Evolutionary conservation across 2,888 invertebrate genomes (phyloP).

Genomic region (Acanthosoma haemorrhoidale): DNA sequence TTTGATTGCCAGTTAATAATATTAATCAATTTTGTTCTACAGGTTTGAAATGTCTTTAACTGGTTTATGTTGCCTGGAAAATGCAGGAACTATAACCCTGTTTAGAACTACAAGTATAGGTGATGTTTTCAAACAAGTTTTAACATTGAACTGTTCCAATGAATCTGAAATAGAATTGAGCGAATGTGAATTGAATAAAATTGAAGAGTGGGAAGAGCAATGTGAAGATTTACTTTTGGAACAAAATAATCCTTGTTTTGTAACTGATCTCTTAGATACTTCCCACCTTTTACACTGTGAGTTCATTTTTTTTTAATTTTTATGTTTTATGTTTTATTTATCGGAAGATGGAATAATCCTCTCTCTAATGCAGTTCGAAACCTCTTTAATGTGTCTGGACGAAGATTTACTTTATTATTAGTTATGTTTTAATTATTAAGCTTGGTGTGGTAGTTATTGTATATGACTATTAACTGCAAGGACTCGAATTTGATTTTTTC

Average conservation of each 20-base stretch:
- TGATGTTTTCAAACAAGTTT: constrained; percentile 25
- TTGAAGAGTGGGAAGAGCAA: constrained; percentile 20
- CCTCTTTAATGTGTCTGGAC: too few species aligned
- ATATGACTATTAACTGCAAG: too few species aligned
- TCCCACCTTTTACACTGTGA: constrained; percentile 12
- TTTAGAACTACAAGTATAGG: constrained; percentile 20
- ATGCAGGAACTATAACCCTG: background rate
- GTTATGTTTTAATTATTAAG: too few species aligned
- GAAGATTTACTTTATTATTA: too few species aligned
- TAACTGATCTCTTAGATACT: background rate
- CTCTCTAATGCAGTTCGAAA: too few species aligned
- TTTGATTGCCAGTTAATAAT: too few species aligned
- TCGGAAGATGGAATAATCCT: too few species aligned
- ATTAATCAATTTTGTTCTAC: background rate
- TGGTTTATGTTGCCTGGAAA: constrained; percentile 21
- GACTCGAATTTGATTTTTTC: too few species aligned
- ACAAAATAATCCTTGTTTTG: background rate
- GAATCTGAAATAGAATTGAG: background rate
- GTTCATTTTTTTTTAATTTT: background rate
- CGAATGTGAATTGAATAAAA: background rate
- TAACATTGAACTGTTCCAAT: background rate
- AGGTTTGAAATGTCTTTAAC: constrained; percentile 27
- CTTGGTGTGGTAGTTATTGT: too few species aligned
- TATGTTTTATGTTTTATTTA: too few species aligned
- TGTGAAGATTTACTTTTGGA: constrained; percentile 2